Base-by-base conservation (phyloP, 1,140 invertebrate species). In the Thaumetopoea pityocampa region DNA sequence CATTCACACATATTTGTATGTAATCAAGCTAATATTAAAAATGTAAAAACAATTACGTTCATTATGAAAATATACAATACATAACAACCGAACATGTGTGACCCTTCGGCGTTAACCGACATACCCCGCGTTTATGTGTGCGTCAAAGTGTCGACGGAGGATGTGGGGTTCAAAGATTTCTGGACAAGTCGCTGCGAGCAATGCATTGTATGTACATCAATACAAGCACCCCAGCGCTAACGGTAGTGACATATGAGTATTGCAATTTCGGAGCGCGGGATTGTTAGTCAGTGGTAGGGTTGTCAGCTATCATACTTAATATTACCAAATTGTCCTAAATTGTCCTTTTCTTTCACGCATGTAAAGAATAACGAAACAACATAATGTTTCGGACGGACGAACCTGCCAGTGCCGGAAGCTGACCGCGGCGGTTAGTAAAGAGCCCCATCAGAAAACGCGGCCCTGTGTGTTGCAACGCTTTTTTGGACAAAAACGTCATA, bases 161-260 rank as follows among this genome's bases (percentile, higher is more conserved):
- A 22, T 23, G 23, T 10, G 20, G 9, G 18, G 46, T 6, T 38
- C 60, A 28, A 27, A 23, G 22, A 32, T 53, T 10, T n/a, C 34
- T 53, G 52, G 56, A 20, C 33, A 33, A 28, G 33, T 33, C 44
- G 28, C 38, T 26, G 44, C 45, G 53, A 46, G 51, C 53, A 55
- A 58, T 53, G 53, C 54, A 51, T 62, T 56, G 46, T 44, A 34
- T 56, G 46, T 44, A 34, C 52, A 60, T 65, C 66, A 67, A 68
- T 67, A 64, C 55, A 60, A 51, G 53, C 54, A 49, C 57, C 63
- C 56, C 46, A 57, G 50, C 55, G 47, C 24, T 16, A 41, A 53
- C 53, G 50, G 56, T 59, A 48, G 65, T 76, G 69, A 74, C 73
- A 73, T 67, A 71, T 66, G 68, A 74, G 67, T 67, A 73, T 73